A percentile compares a stretch with the other conserved stretches of the same genome.
Conservation (phyloP, 2,888 invertebrate genomes). For the Dysmachus trigonus region DNA sequence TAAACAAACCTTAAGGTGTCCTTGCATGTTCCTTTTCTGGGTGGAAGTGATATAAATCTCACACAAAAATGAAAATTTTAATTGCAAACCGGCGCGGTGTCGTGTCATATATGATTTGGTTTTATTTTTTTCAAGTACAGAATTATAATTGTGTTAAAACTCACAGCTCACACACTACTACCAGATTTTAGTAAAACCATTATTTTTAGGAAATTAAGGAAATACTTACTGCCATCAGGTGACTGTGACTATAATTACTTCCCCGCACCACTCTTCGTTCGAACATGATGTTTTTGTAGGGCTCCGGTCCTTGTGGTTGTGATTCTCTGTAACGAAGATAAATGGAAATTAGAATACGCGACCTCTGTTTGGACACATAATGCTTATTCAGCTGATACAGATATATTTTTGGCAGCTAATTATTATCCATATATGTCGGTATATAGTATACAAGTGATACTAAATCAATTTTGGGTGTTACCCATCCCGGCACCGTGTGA, state of each 20-base stretch:
- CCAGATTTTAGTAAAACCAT: not conserved
- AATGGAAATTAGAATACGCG: not conserved
- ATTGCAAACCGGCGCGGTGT: not conserved
- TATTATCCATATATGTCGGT: not conserved
- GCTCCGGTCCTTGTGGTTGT: constrained; percentile 58
- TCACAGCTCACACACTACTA: not conserved
- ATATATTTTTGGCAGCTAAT: not conserved
- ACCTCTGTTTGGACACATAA: not conserved
- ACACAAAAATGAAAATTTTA: constrained; percentile 16
- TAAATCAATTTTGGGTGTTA: not conserved
- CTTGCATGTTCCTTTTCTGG: constrained; percentile 14
- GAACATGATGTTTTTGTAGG: constrained; percentile 87
- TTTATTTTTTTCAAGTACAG: not conserved
- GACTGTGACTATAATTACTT: constrained; percentile 74
- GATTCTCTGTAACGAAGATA: constrained; percentile 56
- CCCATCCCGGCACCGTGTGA: not conserved
- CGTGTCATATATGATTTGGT: not conserved
- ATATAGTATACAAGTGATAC: not conserved
- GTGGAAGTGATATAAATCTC: not conserved
- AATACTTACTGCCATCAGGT: constrained; percentile 51
- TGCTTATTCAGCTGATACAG: not conserved
- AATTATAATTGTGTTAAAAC: not conserved
- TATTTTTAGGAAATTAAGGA: not conserved
- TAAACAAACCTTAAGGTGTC: not conserved
- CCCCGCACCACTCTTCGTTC: constrained; percentile 88